Percentiles rank a stretch among this genome's conserved stretches.
Evolutionary conservation across 2,888 invertebrate species (phyloP).

Genomic region (Synergus gifuensis): DNA sequence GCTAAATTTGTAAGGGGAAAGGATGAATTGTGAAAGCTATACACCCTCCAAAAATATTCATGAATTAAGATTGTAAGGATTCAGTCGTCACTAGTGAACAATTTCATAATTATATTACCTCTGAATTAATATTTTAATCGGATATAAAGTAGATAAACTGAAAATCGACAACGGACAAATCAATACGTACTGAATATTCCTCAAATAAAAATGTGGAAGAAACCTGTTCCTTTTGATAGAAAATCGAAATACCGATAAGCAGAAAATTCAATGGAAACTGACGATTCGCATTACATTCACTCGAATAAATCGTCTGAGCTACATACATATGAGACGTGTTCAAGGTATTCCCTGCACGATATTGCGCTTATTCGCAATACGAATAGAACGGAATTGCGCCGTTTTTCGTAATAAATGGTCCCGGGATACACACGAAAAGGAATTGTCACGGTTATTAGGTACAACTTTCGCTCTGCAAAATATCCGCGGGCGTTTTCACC

Average conservation of each 20-base stretch:
- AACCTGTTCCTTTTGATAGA: slow-evolving; percentile 15
- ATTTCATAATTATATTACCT: neutral
- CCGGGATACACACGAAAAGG: slow-evolving; percentile 63
- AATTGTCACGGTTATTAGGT: slow-evolving; percentile 65
- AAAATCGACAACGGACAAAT: neutral
- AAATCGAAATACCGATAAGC: slow-evolving; percentile 1
- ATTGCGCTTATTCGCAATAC: slow-evolving; percentile 37
- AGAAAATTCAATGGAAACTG: slow-evolving; percentile 36
- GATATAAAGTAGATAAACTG: neutral
- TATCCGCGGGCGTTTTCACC: slow-evolving; percentile 31
- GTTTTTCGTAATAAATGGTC: slow-evolving; percentile 65
- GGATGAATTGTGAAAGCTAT: neutral
- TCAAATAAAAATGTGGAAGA: neutral
- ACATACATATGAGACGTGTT: slow-evolving; percentile 24
- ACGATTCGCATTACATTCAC: slow-evolving; percentile 14
- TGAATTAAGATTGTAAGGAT: neutral
- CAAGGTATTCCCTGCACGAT: slow-evolving; percentile 31
- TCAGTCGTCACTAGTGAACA: neutral
- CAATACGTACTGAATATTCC: neutral
- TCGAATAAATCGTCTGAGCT: slow-evolving; percentile 27
- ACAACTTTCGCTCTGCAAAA: slow-evolving; percentile 59
- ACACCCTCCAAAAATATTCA: neutral
- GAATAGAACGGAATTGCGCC: slow-evolving; percentile 64
- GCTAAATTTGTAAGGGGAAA: neutral
- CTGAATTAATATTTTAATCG: neutral